Percentiles rank a stretch among this genome's conserved stretches.
phyloP scores from a whole-genome alignment of 2,888 invertebrate genomes.

The Drosophila macrospina region DNA sequence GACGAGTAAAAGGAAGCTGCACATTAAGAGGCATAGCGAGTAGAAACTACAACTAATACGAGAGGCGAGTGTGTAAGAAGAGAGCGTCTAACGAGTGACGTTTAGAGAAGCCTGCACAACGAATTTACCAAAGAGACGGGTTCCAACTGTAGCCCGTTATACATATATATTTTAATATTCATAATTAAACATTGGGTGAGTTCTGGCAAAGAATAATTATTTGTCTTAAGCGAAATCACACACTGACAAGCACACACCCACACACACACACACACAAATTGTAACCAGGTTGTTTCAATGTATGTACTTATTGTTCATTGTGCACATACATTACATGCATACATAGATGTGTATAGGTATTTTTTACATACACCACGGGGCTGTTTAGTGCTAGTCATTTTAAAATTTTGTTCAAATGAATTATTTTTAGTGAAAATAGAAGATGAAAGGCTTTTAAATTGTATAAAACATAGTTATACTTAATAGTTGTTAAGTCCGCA shows the following conservation, averaged over 20 bases:
- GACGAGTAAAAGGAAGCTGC: too few relatives aligned
- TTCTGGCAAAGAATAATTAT: slow-evolving; percentile 2
- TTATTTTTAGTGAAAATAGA: slow-evolving; percentile 50
- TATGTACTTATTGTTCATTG: slow-evolving; percentile 50
- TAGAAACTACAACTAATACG: background rate
- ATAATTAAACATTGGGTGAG: slow-evolving; percentile 1
- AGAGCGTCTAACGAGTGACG: background rate
- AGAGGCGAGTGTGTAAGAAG: background rate
- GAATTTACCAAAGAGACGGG: slow-evolving; percentile 60
- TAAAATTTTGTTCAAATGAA: slow-evolving; percentile 54
- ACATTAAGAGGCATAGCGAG: too few relatives aligned
- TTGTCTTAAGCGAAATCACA: slow-evolving; percentile 7
- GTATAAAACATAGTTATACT: slow-evolving; percentile 31
- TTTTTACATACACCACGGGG: slow-evolving; percentile 49
- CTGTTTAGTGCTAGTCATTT: slow-evolving; percentile 74
- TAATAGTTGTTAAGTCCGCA: slow-evolving; percentile 33
- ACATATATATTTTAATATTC: slow-evolving; percentile 23
- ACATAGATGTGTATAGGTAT: slow-evolving; percentile 37
- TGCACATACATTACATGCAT: slow-evolving; percentile 27
- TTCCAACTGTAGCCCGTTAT: slow-evolving; percentile 23
- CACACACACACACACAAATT: slow-evolving; percentile 37
- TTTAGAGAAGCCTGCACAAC: slow-evolving; percentile 57
- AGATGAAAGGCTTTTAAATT: slow-evolving; percentile 67
- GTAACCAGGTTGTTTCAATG: slow-evolving; percentile 70
- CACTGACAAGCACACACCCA: background rate